Evolutionary conservation across 2,797 vertebrate species (phyloP).

Genomic region (Sebastes umbrosus): DNA sequence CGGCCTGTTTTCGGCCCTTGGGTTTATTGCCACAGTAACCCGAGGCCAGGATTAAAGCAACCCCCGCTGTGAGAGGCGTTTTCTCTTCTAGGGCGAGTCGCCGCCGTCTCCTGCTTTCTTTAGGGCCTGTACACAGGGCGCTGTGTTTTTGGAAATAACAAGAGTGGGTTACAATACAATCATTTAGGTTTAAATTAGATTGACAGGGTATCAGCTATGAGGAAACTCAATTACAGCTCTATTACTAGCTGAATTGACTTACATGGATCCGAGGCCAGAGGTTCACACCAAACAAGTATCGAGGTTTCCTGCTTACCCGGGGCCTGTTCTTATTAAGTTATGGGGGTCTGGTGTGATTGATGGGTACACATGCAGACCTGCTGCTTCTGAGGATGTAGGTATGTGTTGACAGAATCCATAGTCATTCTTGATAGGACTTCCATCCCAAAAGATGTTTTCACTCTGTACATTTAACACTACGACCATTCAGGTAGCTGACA

Average conservation of each 20-base stretch:
- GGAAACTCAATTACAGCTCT: conserved; percentile 72
- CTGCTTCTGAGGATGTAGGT: conserved; percentile 27
- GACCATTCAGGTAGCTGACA: background rate
- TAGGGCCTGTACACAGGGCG: conserved; percentile 39
- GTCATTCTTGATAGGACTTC: conserved; percentile 4
- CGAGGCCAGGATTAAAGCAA: conserved; percentile 61
- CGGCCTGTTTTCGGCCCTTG: conserved; percentile 18
- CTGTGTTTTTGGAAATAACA: conserved; percentile 71
- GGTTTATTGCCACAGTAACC: conserved; percentile 74
- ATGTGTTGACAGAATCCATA: conserved; percentile 27
- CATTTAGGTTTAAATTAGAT: conserved; percentile 74
- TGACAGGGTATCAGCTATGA: conserved; percentile 72
- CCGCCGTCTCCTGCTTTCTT: conserved; percentile 44
- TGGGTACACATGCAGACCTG: conserved; percentile 21
- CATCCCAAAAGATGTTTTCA: conserved; percentile 7
- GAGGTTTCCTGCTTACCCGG: conserved; percentile 53
- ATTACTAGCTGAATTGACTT: conserved; percentile 64
- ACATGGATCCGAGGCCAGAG: conserved; percentile 57
- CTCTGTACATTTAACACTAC: background rate
- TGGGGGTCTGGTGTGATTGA: conserved; percentile 54
- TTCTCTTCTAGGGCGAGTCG: conserved; percentile 43
- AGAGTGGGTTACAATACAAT: conserved; percentile 67
- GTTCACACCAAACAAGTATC: conserved; percentile 68
- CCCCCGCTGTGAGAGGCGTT: conserved; percentile 42
- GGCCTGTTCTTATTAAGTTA: conserved; percentile 63